Base-by-base conservation (phyloP, 2,888 invertebrate species). In the Calameuta filiformis region DNA sequence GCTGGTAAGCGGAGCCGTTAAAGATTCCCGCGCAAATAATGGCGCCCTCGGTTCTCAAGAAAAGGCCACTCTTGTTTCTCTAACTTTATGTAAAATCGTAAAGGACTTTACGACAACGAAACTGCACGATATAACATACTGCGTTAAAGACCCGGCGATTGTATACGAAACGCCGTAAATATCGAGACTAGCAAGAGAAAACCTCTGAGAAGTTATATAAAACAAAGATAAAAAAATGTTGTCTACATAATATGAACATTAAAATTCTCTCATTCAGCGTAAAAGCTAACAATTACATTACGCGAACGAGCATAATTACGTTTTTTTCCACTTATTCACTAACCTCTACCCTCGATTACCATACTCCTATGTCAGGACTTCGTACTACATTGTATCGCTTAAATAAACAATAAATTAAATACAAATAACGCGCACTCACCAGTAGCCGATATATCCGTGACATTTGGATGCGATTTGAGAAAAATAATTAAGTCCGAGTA, bases 361-460 rank as follows among this genome's bases (percentile, higher is more conserved):
- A 56, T 56, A 56, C 56, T 9, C 56, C 56, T 56, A 3, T 23
- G 56, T 56, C 56, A 40, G 15, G 23, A 23, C 23, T 56, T 6
- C 23, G 23, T 9, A 9, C 0, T 2, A 56, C 23, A 23, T 56
- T 56, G 15, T 15, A 56, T 0, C 9, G 56, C 56, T 23, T 2
- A 3, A 56, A 9, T 23, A 23, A 3, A 56, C 6, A 9, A 9
- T 56, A 23, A 6, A 2, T 15, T 56, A 23, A 56, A 56, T 9
- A 56, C 1, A 56, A 23, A 56, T 56, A 56, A 3, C 71, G 11
- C 35, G 23, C 74, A 74, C 74, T 74, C 74, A 74, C 74, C 74
- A 1, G 9, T 3, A 33, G 75, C 68, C 77, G 68, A 31, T 77
- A 77, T 77, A 77, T 77, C 77, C 77, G 73, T 71, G 71, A 77